Evolutionary conservation across 2,888 invertebrate species (phyloP), one percentile per base, ranked within the genome.

Genomic region (Nomada fucata): DNA sequence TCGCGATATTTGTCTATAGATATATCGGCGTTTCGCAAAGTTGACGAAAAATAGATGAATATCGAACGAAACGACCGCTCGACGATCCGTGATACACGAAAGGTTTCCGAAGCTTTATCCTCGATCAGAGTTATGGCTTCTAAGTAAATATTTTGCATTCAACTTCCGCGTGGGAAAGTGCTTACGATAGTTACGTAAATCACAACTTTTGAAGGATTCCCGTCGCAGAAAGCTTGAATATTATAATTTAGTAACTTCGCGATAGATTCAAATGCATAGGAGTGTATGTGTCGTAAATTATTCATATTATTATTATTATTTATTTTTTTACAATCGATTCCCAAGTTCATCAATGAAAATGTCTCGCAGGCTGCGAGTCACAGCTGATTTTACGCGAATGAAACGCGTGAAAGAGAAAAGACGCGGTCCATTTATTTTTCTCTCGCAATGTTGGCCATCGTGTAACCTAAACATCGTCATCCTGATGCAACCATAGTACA

Each of bases 401-500:
- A 64, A 55, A 61, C 15, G 7, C 9, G 15, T 20, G 15, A 10
- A 18, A 18, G 13, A 47, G n/a, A 61, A 36, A 13, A 18, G n/a
- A 18, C 0, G 23, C 26, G 26, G 36, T 26, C n/a, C 26, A 52
- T 53, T 47, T 59, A 50, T 76, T 59, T 36, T 47, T 29, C 15
- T 13, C 11, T 20, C 78, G 2, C 52, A 59, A 73, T 44, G 73
- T 81, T 73, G 73, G 69, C 53, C 44, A 76, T 9, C 11, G 36
- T 76, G 50, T 53, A 29, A 36, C 23, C 2, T 15, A 59, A 73
- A 29, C 52, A 57, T 36, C 36, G 36, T 36, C 36, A 36, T 29
- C 20, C 15, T 65, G 47, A 26, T n/a, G 29, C 26, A 57, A 29
- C 36, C 36, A 36, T 50, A 60, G n/a, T 74, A 61, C 29, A 7